Conservation (phyloP, 1,140 invertebrate species). For the Lepidurus couesii region DNA sequence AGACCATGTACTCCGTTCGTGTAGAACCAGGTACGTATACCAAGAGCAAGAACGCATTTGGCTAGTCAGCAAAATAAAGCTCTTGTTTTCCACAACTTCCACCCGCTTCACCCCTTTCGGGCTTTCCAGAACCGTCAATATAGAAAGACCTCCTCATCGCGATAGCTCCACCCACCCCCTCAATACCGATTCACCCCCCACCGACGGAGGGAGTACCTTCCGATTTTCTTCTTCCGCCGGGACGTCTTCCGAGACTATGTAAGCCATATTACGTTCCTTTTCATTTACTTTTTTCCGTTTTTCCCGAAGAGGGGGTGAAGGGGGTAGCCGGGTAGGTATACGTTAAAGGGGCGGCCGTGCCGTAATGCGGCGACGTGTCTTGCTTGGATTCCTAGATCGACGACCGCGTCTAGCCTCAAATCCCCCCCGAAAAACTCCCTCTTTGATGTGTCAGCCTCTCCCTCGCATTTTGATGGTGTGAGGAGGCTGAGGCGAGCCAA, state of each 20-base stretch:
- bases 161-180: not conserved
- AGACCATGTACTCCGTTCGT: too few relatives aligned
- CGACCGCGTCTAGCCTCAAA: not conserved
- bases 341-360: not conserved
- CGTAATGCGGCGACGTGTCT: conserved; percentile 20
- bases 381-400: conserved; percentile 15
- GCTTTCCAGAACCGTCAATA: not conserved
- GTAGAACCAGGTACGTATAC: not conserved
- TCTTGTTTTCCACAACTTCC: not conserved
- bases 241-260: conserved; percentile 10
- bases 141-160: not conserved
- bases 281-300: not conserved
- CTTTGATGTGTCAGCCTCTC: conserved; percentile 14
- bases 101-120: not conserved
- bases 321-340: too few relatives aligned
- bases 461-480: conserved; percentile 14
- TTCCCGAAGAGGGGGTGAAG: not conserved
- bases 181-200: not conserved
- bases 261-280: not conserved
- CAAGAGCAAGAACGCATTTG: not conserved
- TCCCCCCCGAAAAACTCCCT: not conserved
- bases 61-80: not conserved
- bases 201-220: not conserved
- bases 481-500: conserved; percentile 7
- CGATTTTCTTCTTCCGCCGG: not conserved